Base-by-base conservation (phyloP, 2,797 vertebrate genomes). In the Melopsittacus undulatus region DNA sequence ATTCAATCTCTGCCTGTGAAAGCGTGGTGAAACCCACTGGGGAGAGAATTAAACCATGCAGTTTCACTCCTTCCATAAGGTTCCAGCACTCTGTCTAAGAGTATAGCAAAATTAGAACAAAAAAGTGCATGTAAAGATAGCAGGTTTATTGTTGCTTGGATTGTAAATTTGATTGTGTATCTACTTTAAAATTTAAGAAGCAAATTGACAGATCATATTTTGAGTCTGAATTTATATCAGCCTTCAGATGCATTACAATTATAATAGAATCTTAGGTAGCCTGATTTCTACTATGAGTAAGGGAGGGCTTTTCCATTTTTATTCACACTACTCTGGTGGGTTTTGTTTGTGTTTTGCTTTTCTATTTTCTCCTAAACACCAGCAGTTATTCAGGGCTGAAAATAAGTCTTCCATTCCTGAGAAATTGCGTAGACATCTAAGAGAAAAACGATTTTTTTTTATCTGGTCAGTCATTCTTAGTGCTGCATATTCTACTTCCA, bases 271-370 rank as follows among this genome's bases (percentile, higher is more conserved):
- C 27, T 45, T 74, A 30, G 51, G 36, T 61, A 40, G 17, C 11
- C 2, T 54, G 46, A 30, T 36, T 85, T 91, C 40, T 85, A 2
- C n/a, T 67, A 13, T 36, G 20, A 83, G 10, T 40, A n/a, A 92
- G 21, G 20, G 26, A 79, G 29, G 9, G 4, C 7, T 57, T 86
- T 68, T 45, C 40, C 3, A 2, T 84, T 87, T 34, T 17, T 13
- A 17, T 80, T 80, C n/a, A 13, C 0, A 0, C 66, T 36, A 11
- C 27, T 82, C 17, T 57, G 36, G 19, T 86, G 52, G 7, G 0
- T 34, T 69, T 77, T 75, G 17, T 45, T 70, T 76, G 9, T 40
- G 3, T 43, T 49, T 56, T 80, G 19, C 6, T 64, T 77, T 78
- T 76, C 48, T 32, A 5, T 51, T 87, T 17, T 78, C 13, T 75